phyloP scores from a whole-genome alignment of 1,140 invertebrate species.

The Watersipora subatra region DNA sequence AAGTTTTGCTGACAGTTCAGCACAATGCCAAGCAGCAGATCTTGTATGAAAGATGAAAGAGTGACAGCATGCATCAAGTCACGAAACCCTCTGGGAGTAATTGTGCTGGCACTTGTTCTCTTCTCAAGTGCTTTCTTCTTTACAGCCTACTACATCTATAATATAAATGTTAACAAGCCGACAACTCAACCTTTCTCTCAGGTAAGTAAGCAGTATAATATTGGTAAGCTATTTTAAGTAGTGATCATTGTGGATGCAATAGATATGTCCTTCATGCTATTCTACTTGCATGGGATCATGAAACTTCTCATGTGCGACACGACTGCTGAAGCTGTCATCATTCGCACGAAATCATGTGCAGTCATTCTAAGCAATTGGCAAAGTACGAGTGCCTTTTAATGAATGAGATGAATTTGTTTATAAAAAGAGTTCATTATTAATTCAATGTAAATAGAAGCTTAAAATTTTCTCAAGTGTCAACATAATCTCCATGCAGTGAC shows the following conservation, averaged over 20 bases:
- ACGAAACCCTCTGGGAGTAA: neutral
- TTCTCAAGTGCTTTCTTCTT: neutral
- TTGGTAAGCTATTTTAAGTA: neutral
- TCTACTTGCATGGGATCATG: too few relatives aligned
- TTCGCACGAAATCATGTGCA: neutral
- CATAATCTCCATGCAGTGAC: too few relatives aligned
- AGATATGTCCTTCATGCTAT: too few relatives aligned
- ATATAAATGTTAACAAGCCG: neutral
- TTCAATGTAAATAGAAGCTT: too few relatives aligned
- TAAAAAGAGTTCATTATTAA: too few relatives aligned
- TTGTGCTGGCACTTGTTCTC: neutral
- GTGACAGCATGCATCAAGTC: neutral
- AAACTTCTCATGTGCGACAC: too few relatives aligned
- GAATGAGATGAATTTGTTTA: too few relatives aligned
- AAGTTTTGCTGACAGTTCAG: too few relatives aligned
- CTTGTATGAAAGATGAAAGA: neutral
- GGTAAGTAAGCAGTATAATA: neutral
- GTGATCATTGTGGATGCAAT: neutral
- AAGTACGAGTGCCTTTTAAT: too few relatives aligned
- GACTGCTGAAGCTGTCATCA: too few relatives aligned
- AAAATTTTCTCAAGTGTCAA: too few relatives aligned
- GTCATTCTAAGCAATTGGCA: neutral
- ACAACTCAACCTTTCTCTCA: neutral
- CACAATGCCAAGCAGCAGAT: neutral
- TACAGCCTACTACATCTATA: neutral